A percentile compares a stretch with the other conserved stretches of the same genome.
Conservation (phyloP, 2,888 invertebrate genomes). For the Aspidiotus destructor region DNA sequence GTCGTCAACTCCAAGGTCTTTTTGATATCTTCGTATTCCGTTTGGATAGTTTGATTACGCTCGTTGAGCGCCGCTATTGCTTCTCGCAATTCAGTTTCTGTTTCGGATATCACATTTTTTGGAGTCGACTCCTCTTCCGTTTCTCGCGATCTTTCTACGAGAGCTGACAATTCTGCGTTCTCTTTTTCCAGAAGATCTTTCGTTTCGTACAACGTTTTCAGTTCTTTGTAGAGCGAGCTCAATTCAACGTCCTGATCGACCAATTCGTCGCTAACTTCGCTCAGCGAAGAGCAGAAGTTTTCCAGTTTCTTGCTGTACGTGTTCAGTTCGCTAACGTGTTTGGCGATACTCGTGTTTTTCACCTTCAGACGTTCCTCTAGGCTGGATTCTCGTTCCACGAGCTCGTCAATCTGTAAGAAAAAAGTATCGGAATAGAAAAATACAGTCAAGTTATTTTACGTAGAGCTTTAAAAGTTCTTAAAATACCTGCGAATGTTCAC, state of each 20-base stretch:
- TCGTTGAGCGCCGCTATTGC: background rate
- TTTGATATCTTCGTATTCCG: background rate
- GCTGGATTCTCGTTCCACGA: background rate
- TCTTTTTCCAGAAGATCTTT: background rate
- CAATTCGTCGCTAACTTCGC: slow-evolving; percentile 1
- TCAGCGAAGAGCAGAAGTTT: background rate
- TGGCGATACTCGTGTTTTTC: background rate
- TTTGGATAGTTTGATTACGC: background rate
- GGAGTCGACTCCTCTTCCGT: too few species aligned
- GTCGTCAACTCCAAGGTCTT: background rate
- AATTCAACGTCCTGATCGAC: background rate
- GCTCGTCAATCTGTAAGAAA: background rate
- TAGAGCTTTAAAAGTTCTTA: background rate
- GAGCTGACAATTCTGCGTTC: background rate
- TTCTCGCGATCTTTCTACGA: background rate
- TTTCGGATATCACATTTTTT: too few species aligned
- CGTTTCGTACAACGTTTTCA: background rate
- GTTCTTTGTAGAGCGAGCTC: slow-evolving; percentile 1
- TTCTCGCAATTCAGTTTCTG: too few species aligned
- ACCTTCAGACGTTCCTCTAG: background rate
- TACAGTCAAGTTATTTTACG: background rate
- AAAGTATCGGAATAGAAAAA: background rate
- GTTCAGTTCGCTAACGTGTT: slow-evolving; percentile 5
- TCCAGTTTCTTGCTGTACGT: slow-evolving; percentile 10
- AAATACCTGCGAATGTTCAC: background rate